Conservation (phyloP, 2,113 vertebrate genomes). For the Grantiella picta region DNA sequence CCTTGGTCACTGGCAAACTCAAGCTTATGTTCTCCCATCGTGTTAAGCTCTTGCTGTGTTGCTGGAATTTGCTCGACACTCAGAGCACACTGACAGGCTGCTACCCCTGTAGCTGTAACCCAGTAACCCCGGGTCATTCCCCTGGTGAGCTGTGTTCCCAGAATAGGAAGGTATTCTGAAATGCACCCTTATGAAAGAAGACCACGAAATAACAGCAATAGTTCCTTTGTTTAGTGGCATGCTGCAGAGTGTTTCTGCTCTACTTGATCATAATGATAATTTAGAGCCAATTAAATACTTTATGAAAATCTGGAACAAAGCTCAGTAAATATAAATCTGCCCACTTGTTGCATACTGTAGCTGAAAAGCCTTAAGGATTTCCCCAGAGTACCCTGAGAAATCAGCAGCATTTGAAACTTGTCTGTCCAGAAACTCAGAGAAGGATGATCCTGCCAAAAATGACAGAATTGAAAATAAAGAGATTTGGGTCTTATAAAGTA, state of each 20-base stretch:
- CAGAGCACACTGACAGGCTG: neutral
- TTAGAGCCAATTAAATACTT: conserved; percentile 8
- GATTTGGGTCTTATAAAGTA: neutral
- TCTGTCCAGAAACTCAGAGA: neutral
- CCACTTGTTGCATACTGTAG: neutral
- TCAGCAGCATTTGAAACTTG: neutral
- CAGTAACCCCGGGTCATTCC: neutral
- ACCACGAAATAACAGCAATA: neutral
- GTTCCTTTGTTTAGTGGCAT: neutral
- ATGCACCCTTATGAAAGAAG: neutral
- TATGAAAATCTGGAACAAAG: neutral
- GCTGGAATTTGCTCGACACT: accelerated
- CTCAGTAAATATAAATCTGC: neutral
- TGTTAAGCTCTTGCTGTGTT: neutral
- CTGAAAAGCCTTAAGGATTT: neutral
- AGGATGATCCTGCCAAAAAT: neutral
- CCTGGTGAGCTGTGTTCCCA: accelerated
- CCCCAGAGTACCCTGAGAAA: neutral
- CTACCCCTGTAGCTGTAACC: neutral
- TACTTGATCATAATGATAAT: conserved; percentile 2
- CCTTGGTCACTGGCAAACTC: neutral
- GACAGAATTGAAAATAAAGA: neutral
- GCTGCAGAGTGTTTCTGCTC: neutral
- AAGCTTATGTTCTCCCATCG: neutral
- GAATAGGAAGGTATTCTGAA: neutral